Percentiles rank a stretch among this genome's conserved stretches.
phyloP scores from a whole-genome alignment of 2,888 invertebrate genomes.

The Maniola hyperantus region DNA sequence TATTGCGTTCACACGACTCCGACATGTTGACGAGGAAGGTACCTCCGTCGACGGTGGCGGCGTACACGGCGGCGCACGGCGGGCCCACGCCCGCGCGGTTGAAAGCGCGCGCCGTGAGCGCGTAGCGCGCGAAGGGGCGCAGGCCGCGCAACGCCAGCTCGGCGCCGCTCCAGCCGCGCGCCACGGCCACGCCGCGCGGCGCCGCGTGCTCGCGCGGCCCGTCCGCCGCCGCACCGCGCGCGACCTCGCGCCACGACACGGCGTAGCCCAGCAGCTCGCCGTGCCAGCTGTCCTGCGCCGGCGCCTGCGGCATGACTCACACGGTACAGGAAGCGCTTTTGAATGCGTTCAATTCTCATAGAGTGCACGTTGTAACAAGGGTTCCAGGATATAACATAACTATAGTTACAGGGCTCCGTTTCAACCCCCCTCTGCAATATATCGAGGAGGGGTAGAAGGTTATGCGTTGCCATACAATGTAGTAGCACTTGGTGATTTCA shows the following conservation, averaged over 20 bases:
- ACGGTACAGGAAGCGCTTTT: too few relatives aligned
- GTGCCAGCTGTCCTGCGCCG: constrained; percentile 86
- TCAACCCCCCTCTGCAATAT: too few relatives aligned
- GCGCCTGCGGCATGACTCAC: too few relatives aligned
- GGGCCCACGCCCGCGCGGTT: constrained; percentile 92
- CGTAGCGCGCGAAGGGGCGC: constrained; percentile 89
- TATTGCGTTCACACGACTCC: background rate
- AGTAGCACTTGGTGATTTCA: too few relatives aligned
- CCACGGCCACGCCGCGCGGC: constrained; percentile 58
- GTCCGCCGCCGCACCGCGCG: constrained; percentile 41
- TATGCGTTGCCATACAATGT: too few relatives aligned
- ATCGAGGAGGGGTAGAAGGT: too few relatives aligned
- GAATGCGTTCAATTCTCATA: too few relatives aligned
- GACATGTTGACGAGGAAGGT: too few relatives aligned
- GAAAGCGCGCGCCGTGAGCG: constrained; percentile 89
- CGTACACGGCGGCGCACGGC: constrained; percentile 86
- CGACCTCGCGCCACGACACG: constrained; percentile 81
- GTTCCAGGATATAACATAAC: too few relatives aligned
- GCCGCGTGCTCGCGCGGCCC: constrained; percentile 53
- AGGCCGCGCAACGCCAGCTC: constrained; percentile 85
- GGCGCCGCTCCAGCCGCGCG: constrained; percentile 85
- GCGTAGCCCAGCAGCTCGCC: constrained; percentile 89
- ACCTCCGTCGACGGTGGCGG: constrained; percentile 91
- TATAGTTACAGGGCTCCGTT: too few relatives aligned
- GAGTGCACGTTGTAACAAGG: too few relatives aligned